Evolutionary conservation across 1,140 invertebrate genomes (phyloP), one percentile per base, ranked within the genome.

Genomic region (Atopsyche davidsoni): DNA sequence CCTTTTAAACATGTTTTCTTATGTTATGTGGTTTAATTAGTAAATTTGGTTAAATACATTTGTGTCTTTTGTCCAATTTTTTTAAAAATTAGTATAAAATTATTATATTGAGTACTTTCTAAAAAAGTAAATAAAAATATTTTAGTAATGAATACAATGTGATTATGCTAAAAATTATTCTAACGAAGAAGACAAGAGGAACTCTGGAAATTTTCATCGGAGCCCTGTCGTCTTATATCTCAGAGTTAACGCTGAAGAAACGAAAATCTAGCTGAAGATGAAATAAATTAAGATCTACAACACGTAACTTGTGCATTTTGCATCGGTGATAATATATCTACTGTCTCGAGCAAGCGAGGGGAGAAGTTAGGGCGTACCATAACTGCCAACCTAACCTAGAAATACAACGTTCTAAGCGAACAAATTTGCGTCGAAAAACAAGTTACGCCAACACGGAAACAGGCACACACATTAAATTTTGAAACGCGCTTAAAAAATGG

Each of bases 321-420:
- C 36, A 39, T 39, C 36, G 36, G 36, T 18, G 36, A 39, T 39
- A 39, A 39, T 39, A 17, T 39, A 39, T 39, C 13, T 39, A n/a
- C n/a, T n/a, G 24, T 19, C 4, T 2, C 36, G 36, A 17, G 19
- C 10, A 21, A 39, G 19, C 10, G 36, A 17, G 36, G 36, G 17
- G 36, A 39, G 36, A 17, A 18, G 19, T 39, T 18, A 11, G 16
- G 4, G 36, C 36, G 2, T 18, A 18, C 36, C 36, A 39, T 39
- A 39, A 39, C 16, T 18, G 16, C 34, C 34, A 7, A n/a, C 14
- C 18, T 39, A 39, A 39, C 16, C 36, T 39, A 16, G 36, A 39
- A 18, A 39, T 39, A 39, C 36, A 17, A 17, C 36, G 2, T 17
- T 39, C 36, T 17, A 10, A 39, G 36, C 4, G 11, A 17, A 18